These are phyloP conservation scores for Callinectes sapidus DNA, from an alignment of 2,888 invertebrate genomes.

Conservation along the genomic window DNA sequence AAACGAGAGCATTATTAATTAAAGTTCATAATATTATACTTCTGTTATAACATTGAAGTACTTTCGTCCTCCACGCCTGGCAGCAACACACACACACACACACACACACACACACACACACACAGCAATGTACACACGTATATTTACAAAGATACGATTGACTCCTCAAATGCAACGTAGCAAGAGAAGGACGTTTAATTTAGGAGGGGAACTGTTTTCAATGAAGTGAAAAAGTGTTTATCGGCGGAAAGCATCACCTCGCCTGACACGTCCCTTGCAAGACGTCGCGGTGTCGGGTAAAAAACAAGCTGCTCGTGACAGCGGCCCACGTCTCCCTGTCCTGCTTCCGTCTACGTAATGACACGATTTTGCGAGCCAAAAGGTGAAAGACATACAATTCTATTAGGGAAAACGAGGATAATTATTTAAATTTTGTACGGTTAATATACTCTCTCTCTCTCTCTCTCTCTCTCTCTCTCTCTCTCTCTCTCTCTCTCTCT, in stretches of 20 bases:
- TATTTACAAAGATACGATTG: background rate
- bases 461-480: background rate
- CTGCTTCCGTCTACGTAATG: background rate
- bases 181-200: background rate
- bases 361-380: background rate
- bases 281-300: background rate
- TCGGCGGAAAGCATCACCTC: background rate
- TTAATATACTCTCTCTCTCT: background rate
- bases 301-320: background rate
- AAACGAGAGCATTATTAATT: background rate
- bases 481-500: background rate
- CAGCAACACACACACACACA: background rate
- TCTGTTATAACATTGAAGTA: background rate
- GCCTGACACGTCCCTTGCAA: background rate
- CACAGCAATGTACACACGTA: background rate
- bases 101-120: background rate
- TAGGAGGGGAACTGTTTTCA: background rate
- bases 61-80: background rate
- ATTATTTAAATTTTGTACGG: background rate
- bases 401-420: background rate
- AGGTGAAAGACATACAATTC: constrained; percentile 1
- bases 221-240: constrained; percentile 3
- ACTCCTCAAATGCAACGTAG: background rate
- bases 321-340: background rate
- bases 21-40: background rate